Base-by-base conservation (phyloP, 2,113 vertebrate species). In the Brachyistius frenatus region DNA sequence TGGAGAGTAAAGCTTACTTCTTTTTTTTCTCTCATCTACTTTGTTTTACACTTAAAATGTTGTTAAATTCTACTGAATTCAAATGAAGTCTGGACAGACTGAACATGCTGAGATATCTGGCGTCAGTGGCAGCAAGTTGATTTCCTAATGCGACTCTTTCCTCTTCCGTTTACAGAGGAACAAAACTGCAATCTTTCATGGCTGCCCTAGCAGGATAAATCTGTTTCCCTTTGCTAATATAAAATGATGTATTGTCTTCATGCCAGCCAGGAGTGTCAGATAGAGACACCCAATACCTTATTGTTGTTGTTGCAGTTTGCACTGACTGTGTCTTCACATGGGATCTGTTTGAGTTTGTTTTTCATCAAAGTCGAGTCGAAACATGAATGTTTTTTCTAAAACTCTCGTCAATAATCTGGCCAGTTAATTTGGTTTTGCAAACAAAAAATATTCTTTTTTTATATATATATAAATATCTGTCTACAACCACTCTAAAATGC, bases 161-260 rank as follows among this genome's bases (percentile, higher is more conserved):
- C 15, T 35, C 14, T 47, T 80, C 72, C n/a, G 6, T n/a, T 71
- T 66, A 80, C 76, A 53, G 23, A 23, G 23, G 23, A 23, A 23
- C 23, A 23, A 23, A 23, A 0, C 6, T 15, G 16, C 32, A n/a
- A 9, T 10, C 23, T 46, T 31, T 50, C 23, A 23, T 23, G 2
- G 44, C 14, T 14, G 33, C 49, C 16, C 0, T 8, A 33, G 62
- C 63, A 44, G 7, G 37, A 3, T 14, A 58, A 61, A 81, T 39
- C 14, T 54, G 68, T 66, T 36, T 16, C 54, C 47, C 13, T 56
- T 23, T 73, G 13, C 64, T 36, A 15, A 14, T 11, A 7, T 7
- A 1, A 54, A 54, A 0, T 23, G 23, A 23, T 23, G 23, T 23
- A 23, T 23, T 23, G 23, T 23, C 23, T 23, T 23, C 23, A 23